Evolutionary conservation across 2,113 vertebrate genomes (phyloP).

Genomic region (Mastomys coucha): DNA sequence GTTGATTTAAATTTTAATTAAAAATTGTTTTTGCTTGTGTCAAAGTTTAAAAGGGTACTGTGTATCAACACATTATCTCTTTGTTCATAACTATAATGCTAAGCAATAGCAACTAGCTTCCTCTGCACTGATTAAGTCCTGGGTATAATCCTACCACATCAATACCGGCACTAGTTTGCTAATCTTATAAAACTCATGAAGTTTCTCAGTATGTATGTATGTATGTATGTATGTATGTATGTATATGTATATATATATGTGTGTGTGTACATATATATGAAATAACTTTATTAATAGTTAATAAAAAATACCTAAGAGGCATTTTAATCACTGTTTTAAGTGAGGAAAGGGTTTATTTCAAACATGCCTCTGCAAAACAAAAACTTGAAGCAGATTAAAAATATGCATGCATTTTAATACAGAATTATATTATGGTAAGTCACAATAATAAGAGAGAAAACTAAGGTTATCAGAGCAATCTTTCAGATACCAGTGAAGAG

Average conservation of each 20-base stretch:
- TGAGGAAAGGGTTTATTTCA: constrained; percentile 9
- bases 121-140: background rate
- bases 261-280: background rate
- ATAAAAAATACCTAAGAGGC: background rate
- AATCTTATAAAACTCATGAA: constrained; percentile 28
- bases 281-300: constrained; percentile 25
- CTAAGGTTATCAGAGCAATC: background rate
- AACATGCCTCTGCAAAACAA: background rate
- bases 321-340: background rate
- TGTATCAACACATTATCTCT: background rate
- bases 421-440: background rate
- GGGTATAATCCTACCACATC: constrained; percentile 4
- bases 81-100: constrained; percentile 31
- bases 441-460: background rate
- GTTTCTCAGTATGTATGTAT: background rate
- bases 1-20: constrained; percentile 33
- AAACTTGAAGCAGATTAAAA: background rate
- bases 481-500: background rate
- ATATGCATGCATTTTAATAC: background rate
- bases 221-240: background rate
- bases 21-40: constrained; percentile 54
- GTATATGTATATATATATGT: background rate
- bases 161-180: constrained; percentile 32
- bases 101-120: background rate
- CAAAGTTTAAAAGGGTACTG: constrained; percentile 29